A percentile compares a stretch with the other conserved stretches of the same genome.
Conservation (phyloP, 2,113 vertebrate species). For the Halichoeres trimaculatus region DNA sequence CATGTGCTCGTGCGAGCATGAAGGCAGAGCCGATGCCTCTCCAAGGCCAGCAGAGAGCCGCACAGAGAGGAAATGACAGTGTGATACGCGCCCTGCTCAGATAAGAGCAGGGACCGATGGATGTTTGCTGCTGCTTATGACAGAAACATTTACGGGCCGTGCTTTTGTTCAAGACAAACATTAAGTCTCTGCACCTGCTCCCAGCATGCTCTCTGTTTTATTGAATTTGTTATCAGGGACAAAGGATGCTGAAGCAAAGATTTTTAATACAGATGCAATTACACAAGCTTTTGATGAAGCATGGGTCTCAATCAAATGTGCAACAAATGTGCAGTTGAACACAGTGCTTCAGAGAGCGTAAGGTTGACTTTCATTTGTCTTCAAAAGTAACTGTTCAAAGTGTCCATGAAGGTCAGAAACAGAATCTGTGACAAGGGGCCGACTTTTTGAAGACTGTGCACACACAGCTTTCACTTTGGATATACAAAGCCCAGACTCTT, state of each 20-base stretch:
- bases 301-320: not conserved
- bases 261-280: not conserved
- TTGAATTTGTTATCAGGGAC: conserved; percentile 7
- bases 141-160: conserved; percentile 9
- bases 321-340: too few species aligned
- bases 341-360: too few species aligned
- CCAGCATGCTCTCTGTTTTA: not conserved
- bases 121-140: conserved; percentile 21
- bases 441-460: too few species aligned
- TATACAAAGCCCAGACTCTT: too few species aligned
- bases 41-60: conserved; percentile 47
- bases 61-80: conserved; percentile 34
- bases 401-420: too few species aligned
- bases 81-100: conserved; percentile 29
- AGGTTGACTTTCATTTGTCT: too few species aligned
- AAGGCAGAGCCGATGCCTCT: conserved; percentile 23
- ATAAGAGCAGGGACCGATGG: conserved; percentile 35
- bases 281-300: not conserved
- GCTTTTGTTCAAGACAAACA: not conserved
- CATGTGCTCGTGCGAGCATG: conserved; percentile 50
- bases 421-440: too few species aligned
- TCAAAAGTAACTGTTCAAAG: too few species aligned
- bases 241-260: not conserved
- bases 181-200: not conserved
- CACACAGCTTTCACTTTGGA: too few species aligned